Evolutionary conservation across 2,797 vertebrate species (phyloP).

Genomic region (Emydoidea blandingii): DNA sequence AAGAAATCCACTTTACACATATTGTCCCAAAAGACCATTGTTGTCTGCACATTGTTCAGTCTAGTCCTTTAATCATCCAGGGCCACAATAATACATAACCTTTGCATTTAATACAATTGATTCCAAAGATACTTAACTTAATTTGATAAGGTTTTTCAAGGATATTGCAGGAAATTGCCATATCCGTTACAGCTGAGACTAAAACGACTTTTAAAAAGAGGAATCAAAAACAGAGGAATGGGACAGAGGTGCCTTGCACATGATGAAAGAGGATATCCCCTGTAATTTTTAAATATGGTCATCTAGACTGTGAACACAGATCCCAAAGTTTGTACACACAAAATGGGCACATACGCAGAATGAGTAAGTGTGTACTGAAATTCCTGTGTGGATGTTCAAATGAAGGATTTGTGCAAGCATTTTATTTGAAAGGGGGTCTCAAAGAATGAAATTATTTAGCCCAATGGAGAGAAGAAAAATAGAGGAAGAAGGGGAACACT

Average conservation of each 20-base stretch:
- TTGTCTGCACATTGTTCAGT: background rate
- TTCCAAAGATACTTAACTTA: background rate
- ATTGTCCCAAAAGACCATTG: background rate
- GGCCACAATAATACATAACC: background rate
- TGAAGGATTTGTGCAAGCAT: background rate
- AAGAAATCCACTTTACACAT: background rate
- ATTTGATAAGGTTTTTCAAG: background rate
- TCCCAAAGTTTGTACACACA: background rate
- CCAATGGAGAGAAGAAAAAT: background rate
- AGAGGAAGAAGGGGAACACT: background rate
- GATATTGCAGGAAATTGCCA: background rate
- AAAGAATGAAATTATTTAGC: background rate
- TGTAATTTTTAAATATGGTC: background rate
- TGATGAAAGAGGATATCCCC: background rate
- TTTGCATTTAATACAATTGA: background rate
- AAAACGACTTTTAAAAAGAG: background rate
- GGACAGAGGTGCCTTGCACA: background rate
- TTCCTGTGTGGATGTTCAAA: background rate
- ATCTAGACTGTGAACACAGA: background rate
- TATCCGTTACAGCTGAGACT: background rate
- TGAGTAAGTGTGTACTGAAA: background rate
- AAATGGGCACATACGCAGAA: background rate
- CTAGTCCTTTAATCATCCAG: background rate
- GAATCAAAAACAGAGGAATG: background rate
- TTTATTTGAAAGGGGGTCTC: background rate